phyloP scores from a whole-genome alignment of 2,888 invertebrate species.

The Blomia tropicalis region DNA sequence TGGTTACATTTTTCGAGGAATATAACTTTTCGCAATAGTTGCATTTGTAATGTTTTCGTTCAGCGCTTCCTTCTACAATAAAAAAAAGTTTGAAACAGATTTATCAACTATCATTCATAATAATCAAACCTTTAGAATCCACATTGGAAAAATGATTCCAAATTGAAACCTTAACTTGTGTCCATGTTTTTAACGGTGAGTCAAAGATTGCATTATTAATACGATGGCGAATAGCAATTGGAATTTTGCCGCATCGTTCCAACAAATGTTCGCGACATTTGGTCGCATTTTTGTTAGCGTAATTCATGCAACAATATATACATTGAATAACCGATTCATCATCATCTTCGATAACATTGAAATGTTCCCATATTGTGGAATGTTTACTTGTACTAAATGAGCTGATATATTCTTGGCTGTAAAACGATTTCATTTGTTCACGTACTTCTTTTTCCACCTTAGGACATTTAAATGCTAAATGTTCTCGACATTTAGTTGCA shows the following conservation, averaged over 20 bases:
- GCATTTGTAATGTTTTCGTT: background rate
- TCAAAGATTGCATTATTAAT: slow-evolving; percentile 1
- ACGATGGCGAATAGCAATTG: background rate
- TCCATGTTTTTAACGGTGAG: slow-evolving; percentile 13
- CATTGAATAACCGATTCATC: slow-evolving; percentile 14
- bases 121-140: background rate
- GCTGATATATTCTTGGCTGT: slow-evolving; percentile 3
- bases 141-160: slow-evolving; percentile 10
- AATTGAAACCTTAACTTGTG: slow-evolving; percentile 13
- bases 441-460: slow-evolving; percentile 12
- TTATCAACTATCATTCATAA: background rate
- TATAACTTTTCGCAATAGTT: slow-evolving; percentile 16
- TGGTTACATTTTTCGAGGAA: slow-evolving; percentile 18
- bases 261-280: slow-evolving; percentile 19
- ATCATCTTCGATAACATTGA: slow-evolving; percentile 5
- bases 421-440: slow-evolving; percentile 4
- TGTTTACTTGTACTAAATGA: background rate
- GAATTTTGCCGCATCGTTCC: slow-evolving; percentile 18
- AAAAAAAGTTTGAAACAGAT: background rate
- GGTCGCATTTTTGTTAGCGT: slow-evolving; percentile 17
- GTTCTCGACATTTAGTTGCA: slow-evolving; percentile 21
- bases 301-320: slow-evolving; percentile 15
- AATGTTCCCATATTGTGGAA: slow-evolving; percentile 21
- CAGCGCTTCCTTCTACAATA: too few species aligned
- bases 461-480: slow-evolving; percentile 16